A percentile compares a stretch with the other conserved stretches of the same genome.
Evolutionary conservation across 1,140 invertebrate species (phyloP).

Genomic region (Glossosoma conforme): DNA sequence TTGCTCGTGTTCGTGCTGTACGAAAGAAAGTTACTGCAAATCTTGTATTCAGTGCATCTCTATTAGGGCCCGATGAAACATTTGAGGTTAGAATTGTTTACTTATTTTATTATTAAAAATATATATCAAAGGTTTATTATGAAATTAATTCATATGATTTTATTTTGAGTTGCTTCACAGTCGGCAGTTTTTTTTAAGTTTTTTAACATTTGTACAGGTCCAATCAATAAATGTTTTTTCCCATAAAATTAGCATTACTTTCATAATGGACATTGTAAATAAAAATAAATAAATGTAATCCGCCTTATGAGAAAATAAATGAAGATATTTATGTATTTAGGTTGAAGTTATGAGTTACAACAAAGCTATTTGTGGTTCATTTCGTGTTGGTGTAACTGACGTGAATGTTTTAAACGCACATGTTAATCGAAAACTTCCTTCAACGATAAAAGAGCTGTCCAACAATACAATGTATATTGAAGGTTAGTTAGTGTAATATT

Average conservation of each 20-base stretch:
- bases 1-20: constrained; percentile 52
- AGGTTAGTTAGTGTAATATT: constrained; percentile 47
- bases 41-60: constrained; percentile 67
- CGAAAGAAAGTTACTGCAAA: constrained; percentile 56
- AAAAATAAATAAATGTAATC: no score
- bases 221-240: background rate
- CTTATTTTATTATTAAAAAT: no score
- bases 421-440: constrained; percentile 54
- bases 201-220: background rate
- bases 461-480: constrained; percentile 61
- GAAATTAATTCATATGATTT: no score
- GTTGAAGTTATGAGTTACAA: constrained; percentile 43
- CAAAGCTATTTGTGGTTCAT: constrained; percentile 65
- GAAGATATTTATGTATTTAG: constrained; percentile 32
- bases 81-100: constrained; percentile 69
- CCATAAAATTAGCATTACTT: background rate
- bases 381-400: constrained; percentile 73
- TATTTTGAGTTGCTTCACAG: no score
- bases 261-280: no score
- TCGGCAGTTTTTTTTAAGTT: no score
- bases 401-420: constrained; percentile 58
- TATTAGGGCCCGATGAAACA: constrained; percentile 68
- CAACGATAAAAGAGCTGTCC: constrained; percentile 53
- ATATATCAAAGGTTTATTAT: no score
- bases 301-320: no score